These are phyloP conservation scores for Herpetotheres cachinnans DNA, from an alignment of 2,113 vertebrate genomes.

Conservation along the genomic window DNA sequence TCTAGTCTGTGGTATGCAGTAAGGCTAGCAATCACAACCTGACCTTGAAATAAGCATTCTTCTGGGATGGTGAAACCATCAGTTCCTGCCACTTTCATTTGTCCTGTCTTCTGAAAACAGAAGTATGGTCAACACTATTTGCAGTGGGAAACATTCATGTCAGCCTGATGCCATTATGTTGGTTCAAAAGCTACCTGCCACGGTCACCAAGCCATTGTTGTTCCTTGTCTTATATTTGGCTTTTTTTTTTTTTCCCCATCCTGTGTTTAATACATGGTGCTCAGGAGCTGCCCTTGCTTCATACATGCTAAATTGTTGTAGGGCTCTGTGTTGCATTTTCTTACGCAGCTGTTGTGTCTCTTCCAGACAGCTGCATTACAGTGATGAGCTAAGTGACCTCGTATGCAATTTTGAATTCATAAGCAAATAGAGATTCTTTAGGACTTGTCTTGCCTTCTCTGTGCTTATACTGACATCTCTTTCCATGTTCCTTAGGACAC, in stretches of 20 bases:
- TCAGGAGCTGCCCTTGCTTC: neutral
- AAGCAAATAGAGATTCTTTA: neutral
- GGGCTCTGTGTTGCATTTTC: neutral
- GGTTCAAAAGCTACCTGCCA: neutral
- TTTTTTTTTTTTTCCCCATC: neutral
- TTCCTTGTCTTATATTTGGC: neutral
- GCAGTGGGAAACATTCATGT: neutral
- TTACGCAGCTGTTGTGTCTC: neutral
- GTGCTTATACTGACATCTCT: neutral
- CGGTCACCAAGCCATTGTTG: neutral
- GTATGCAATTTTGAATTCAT: neutral
- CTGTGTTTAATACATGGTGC: neutral
- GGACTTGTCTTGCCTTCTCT: neutral
- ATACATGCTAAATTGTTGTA: neutral
- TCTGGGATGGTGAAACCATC: neutral
- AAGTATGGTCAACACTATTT: neutral
- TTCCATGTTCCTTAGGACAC: neutral
- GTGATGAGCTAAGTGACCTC: neutral
- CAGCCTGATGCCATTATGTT: neutral
- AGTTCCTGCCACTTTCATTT: neutral
- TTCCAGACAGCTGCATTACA: neutral
- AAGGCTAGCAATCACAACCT: neutral
- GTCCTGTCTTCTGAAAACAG: neutral
- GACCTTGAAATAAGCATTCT: neutral
- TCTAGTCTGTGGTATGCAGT: neutral